Percentiles rank a stretch among this genome's conserved stretches.
Conservation (phyloP, 2,797 vertebrate genomes). For the Loriculus beryllinus region DNA sequence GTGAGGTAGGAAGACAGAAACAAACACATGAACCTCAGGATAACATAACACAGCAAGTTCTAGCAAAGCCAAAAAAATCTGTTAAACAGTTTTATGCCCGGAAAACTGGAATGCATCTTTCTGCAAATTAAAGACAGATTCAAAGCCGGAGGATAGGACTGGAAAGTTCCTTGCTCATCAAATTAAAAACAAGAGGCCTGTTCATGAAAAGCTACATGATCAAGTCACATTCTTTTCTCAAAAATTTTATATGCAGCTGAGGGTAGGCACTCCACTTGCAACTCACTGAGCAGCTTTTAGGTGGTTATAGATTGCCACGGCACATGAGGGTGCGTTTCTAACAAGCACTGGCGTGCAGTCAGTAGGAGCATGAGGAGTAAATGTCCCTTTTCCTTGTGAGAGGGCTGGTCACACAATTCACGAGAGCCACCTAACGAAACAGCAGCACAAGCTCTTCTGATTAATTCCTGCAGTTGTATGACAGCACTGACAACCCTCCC, state of each 20-base stretch:
- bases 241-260: neutral
- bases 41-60: constrained; percentile 25
- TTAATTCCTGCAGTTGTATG: constrained; percentile 19
- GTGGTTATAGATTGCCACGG: neutral
- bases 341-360: neutral
- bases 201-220: constrained; percentile 67
- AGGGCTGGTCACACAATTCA: neutral
- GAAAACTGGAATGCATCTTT: constrained; percentile 72
- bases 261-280: neutral
- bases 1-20: neutral
- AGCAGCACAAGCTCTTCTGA: neutral
- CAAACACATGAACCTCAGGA: neutral
- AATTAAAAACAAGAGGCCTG: constrained; percentile 76
- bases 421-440: constrained; percentile 54
- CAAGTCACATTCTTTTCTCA: constrained; percentile 63
- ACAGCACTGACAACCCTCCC: constrained; percentile 15
- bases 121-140: constrained; percentile 78
- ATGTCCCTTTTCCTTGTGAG: neutral
- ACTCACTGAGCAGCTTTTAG: neutral
- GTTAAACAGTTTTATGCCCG: constrained; percentile 49
- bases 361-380: neutral
- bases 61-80: constrained; percentile 21
- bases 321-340: neutral
- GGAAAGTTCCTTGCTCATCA: constrained; percentile 75
- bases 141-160: constrained; percentile 65